Base-by-base conservation (phyloP, 37 sponge, comb jelly and placozoan species). In the Cliona cf. orientalis region DNA sequence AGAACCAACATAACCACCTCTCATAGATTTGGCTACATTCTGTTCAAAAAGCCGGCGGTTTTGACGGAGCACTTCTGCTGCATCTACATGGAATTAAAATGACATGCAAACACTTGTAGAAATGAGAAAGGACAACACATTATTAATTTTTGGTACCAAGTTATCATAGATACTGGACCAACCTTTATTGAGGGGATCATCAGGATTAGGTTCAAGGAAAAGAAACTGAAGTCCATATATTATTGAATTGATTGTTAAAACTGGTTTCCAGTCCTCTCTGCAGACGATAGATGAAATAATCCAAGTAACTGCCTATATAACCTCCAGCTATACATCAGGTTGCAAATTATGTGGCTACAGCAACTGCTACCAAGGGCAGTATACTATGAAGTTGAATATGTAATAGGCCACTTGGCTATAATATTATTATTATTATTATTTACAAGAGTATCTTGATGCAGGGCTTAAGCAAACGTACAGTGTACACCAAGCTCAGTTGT, bases 191-290 rank as follows among this genome's bases (percentile, higher is more conserved):
- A 97, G 86, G 1, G 97, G 97, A 62, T 97, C 97, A 46, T 94
- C 95, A 68, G 95, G 90, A 55, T 97, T 97, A 1, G 97, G 97
- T 72, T 94, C 95, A 80, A 95, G 46, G 76, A 97, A 97, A 23
- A 97, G 71, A 67, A 91, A 91, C 64, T 95, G 96, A 34, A 97
- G 81, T 41, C 98, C 98, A 76, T 97, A 97, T 32, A 97, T 84
- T 38, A 97, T 89, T 22, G 98, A 92, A 53, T 89, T 97, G 32
- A 97, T 83, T 28, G 98, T 90, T 42, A 97, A 64, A 23, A 97
- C 96, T 55, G 98, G 98, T 26, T 97, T 97, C 98, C 98, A 97
- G 71, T 97, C 98, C 72, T 97, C 98, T 70, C 98, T 95, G 73
- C 36, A 79, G 36, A 2, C 38, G 43, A 71, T 5, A 40, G 38